Evolutionary conservation across 2,113 vertebrate genomes (phyloP).

Genomic region (Boleophthalmus pectinirostris): DNA sequence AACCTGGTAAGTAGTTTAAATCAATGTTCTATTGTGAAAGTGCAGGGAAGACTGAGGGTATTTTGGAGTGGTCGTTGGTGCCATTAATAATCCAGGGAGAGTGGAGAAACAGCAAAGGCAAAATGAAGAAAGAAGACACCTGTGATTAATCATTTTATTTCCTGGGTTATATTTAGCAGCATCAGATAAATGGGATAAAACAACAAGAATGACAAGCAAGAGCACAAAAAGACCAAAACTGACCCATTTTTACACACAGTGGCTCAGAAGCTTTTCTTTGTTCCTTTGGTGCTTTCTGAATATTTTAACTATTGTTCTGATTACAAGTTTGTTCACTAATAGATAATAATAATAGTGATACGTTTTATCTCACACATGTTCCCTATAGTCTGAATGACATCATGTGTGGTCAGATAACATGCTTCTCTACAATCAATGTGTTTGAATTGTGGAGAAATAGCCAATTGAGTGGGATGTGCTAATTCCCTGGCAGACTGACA

Average conservation of each 20-base stretch:
- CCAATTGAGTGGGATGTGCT: slow-evolving; percentile 10
- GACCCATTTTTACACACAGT: slow-evolving; percentile 29
- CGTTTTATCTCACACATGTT: neutral
- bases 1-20: neutral
- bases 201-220: slow-evolving; percentile 1
- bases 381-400: neutral
- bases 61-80: neutral
- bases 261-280: neutral
- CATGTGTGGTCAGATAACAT: neutral
- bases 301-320: neutral
- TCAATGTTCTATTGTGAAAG: neutral
- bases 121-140: slow-evolving; percentile 12
- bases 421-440: neutral
- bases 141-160: slow-evolving; percentile 2
- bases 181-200: neutral
- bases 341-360: neutral
- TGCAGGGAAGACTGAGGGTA: neutral
- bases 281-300: neutral
- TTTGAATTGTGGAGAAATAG: slow-evolving; percentile 10
- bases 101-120: slow-evolving; percentile 1
- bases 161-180: slow-evolving; percentile 9
- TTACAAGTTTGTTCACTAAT: neutral
- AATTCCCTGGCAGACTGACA: slow-evolving; percentile 9
- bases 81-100: neutral
- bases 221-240: neutral